Percentiles rank a stretch among this genome's conserved stretches.
Conservation (phyloP, 1,140 invertebrate genomes). For the Schlechtendalia chinensis region DNA sequence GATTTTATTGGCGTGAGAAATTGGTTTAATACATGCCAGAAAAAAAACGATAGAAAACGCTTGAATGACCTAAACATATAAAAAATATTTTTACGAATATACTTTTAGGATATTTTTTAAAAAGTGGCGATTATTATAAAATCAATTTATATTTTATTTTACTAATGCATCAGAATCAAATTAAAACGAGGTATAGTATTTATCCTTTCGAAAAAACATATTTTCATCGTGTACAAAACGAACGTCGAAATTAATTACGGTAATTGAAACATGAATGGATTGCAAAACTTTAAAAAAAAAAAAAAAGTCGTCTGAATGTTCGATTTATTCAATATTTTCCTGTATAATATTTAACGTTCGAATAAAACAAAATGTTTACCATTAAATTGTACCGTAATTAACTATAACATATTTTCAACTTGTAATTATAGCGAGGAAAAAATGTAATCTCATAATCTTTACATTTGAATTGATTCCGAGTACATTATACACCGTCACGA, state of each 20-base stretch:
- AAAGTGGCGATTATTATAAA: not conserved
- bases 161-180: constrained; percentile 3
- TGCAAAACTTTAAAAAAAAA: no score
- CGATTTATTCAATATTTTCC: not conserved
- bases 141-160: not conserved
- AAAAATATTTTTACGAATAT: no score
- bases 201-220: not conserved
- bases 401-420: no score
- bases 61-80: no score
- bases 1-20: constrained; percentile 21
- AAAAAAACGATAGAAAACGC: not conserved
- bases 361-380: no score
- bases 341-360: not conserved
- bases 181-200: no score
- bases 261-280: constrained; percentile 10
- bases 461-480: not conserved
- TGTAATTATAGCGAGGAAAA: no score
- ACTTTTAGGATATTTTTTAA: no score
- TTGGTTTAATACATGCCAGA: not conserved
- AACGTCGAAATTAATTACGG: constrained; percentile 11
- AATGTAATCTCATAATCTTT: not conserved
- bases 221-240: not conserved
- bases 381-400: not conserved
- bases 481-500: not conserved
- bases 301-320: not conserved